Evolutionary conservation across 2,888 invertebrate genomes (phyloP).

Genomic region (Pristionchus mayeri): DNA sequence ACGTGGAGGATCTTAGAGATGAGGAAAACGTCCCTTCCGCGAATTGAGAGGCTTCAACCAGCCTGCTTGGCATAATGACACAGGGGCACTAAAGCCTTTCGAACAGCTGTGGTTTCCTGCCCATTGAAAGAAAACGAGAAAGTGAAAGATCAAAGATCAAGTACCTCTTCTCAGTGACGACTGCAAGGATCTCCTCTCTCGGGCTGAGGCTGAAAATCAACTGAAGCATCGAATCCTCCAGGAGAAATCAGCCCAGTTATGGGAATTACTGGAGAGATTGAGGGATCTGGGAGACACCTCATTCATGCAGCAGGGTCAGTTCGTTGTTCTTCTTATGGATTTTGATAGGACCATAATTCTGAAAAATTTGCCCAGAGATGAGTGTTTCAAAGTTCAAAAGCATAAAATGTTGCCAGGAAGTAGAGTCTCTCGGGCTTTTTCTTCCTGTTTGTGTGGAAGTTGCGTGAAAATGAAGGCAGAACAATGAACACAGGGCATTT

Average conservation of each 20-base stretch:
- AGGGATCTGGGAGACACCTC: constrained; percentile 66
- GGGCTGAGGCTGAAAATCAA: constrained; percentile 65
- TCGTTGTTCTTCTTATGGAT: neutral
- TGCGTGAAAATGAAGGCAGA: neutral
- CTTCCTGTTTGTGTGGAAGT: no score
- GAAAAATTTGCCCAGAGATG: no score
- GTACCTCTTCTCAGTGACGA: constrained; percentile 53
- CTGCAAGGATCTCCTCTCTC: constrained; percentile 61
- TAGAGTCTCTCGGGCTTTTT: neutral
- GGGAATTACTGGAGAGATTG: constrained; percentile 72
- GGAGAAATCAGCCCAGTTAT: constrained; percentile 72
- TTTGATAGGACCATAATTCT: no score
- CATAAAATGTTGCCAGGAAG: neutral
- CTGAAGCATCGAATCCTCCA: constrained; percentile 56
- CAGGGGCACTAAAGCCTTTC: no score
- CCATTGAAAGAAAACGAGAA: no score
- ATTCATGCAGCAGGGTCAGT: constrained; percentile 64
- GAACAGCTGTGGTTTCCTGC: no score
- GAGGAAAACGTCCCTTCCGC: neutral
- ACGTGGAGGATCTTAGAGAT: neutral
- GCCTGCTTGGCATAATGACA: no score
- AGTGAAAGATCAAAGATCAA: neutral
- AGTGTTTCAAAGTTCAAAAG: no score
- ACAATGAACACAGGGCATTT: neutral
- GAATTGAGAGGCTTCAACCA: constrained; percentile 1